Conservation (phyloP, 2,797 vertebrate species). For the Avahi laniger region DNA sequence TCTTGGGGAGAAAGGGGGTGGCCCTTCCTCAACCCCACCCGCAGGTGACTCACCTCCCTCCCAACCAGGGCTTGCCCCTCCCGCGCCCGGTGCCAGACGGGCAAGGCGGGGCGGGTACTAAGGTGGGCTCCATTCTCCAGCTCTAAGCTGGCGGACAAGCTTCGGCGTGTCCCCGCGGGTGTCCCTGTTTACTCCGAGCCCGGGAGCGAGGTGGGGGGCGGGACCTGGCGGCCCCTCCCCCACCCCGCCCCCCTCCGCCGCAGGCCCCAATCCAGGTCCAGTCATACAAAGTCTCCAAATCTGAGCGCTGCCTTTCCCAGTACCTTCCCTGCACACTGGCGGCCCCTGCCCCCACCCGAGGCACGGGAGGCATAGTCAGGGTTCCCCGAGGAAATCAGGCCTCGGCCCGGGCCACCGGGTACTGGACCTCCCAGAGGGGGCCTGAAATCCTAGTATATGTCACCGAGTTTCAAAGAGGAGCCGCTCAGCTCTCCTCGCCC, state of each 20-base stretch:
- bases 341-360: conserved; percentile 22
- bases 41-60: conserved; percentile 66
- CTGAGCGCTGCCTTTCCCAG: conserved; percentile 54
- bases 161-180: conserved; percentile 70
- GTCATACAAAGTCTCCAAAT: conserved; percentile 51
- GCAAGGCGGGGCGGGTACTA: conserved; percentile 47
- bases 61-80: conserved; percentile 53
- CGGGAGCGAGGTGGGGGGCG: conserved; percentile 43
- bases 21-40: conserved; percentile 67
- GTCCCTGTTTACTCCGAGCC: conserved; percentile 71
- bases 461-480: conserved; percentile 23
- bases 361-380: background rate
- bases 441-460: background rate
- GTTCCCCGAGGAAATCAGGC: background rate
- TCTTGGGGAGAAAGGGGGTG: conserved; percentile 40
- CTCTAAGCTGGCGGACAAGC: conserved; percentile 54
- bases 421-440: background rate
- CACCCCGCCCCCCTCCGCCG: conserved; percentile 1
- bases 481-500: background rate
- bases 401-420: background rate
- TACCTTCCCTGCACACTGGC: conserved; percentile 12
- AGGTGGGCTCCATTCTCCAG: conserved; percentile 73
- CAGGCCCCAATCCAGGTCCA: conserved; percentile 22
- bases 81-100: conserved; percentile 50
- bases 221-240: conserved; percentile 55